These are phyloP conservation scores for Peromyscus attwateri DNA, from an alignment of 2,797 vertebrate genomes.

Conservation along the genomic window DNA sequence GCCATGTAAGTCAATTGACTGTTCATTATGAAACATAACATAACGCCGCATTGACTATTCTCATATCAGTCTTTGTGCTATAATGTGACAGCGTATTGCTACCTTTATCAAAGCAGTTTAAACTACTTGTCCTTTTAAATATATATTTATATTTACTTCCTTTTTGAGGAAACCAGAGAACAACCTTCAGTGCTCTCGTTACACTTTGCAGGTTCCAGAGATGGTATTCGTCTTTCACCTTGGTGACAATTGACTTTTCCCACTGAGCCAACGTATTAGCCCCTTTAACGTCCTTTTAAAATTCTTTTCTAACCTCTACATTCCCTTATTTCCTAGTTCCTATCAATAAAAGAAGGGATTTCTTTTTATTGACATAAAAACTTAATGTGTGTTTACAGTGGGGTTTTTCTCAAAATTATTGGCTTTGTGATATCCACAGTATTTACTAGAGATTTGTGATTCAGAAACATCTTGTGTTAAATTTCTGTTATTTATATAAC, in stretches of 20 bases:
- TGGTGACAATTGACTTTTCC: background rate
- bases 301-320: background rate
- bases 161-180: background rate
- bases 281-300: background rate
- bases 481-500: background rate
- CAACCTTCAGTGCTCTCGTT: background rate
- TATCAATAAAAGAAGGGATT: background rate
- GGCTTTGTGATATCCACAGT: background rate
- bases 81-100: background rate
- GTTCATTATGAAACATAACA: background rate
- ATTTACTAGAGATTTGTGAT: background rate
- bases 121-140: background rate
- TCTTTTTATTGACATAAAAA: background rate
- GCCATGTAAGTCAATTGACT: background rate
- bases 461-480: background rate
- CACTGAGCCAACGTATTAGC: background rate
- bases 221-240: no score
- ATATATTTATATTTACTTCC: background rate
- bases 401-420: background rate
- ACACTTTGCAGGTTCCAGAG: background rate
- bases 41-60: background rate
- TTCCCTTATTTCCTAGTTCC: background rate
- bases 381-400: background rate
- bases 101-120: background rate
- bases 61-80: background rate